A percentile compares a stretch with the other conserved stretches of the same genome.
Evolutionary conservation across 2,797 vertebrate species (phyloP).

Genomic region (Sitta carolinensis): DNA sequence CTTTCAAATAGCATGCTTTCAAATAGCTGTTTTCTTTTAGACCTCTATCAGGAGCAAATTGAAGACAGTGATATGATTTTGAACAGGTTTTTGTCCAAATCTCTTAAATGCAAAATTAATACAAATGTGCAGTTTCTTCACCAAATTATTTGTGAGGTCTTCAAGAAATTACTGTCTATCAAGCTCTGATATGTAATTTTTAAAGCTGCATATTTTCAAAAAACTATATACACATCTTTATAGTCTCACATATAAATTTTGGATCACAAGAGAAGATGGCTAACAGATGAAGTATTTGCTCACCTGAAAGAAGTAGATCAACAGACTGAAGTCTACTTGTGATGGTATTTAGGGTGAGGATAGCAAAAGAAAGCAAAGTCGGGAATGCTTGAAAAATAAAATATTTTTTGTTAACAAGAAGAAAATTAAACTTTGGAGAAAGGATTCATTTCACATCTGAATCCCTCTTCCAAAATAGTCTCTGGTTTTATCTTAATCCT

Average conservation of each 20-base stretch:
- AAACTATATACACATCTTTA: not conserved
- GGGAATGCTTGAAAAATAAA: constrained; percentile 79
- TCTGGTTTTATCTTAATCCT: constrained; percentile 15
- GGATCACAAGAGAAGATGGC: constrained; percentile 57
- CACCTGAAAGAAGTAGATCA: constrained; percentile 76
- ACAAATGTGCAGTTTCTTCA: not conserved
- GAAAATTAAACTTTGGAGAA: constrained; percentile 51
- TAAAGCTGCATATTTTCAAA: not conserved
- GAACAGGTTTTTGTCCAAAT: not conserved
- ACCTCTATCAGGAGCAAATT: not conserved
- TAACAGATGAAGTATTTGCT: constrained; percentile 72
- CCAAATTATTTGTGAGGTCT: not conserved
- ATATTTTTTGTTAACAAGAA: constrained; percentile 73
- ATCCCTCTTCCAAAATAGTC: constrained; percentile 10
- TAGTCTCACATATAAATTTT: constrained; percentile 62
- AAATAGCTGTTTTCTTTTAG: not conserved
- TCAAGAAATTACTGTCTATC: not conserved
- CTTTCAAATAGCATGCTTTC: not conserved
- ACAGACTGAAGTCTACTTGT: constrained; percentile 76
- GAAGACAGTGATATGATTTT: not conserved
- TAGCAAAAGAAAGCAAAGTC: constrained; percentile 77
- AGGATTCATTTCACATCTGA: constrained; percentile 56
- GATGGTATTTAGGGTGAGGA: constrained; percentile 77
- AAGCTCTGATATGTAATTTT: not conserved
- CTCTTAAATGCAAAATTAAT: not conserved